Evolutionary conservation across 2,113 vertebrate genomes (phyloP).

Genomic region (Perca schrenkii): DNA sequence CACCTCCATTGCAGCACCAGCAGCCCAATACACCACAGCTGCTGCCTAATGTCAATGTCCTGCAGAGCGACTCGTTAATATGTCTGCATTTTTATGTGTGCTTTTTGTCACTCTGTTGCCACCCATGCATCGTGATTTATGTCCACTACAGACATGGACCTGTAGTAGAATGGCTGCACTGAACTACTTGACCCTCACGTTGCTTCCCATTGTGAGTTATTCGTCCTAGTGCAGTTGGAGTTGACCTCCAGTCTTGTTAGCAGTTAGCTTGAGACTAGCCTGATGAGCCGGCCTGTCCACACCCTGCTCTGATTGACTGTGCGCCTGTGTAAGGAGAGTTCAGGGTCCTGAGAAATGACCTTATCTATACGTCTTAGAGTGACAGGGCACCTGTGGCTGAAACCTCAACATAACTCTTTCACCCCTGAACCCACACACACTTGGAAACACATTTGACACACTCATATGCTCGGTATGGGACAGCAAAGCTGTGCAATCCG

Average conservation of each 20-base stretch:
- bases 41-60: slow-evolving; percentile 49
- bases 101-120: slow-evolving; percentile 4
- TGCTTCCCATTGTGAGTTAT: slow-evolving; percentile 30
- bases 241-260: slow-evolving; percentile 53
- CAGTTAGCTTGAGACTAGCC: slow-evolving; percentile 15
- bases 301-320: slow-evolving; percentile 49
- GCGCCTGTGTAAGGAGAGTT: slow-evolving; percentile 23
- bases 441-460: slow-evolving; percentile 23
- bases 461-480: slow-evolving; percentile 32
- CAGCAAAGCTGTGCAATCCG: slow-evolving; percentile 65
- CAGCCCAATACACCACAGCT: slow-evolving; percentile 36
- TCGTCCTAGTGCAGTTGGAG: neutral
- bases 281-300: slow-evolving; percentile 49
- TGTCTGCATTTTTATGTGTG: slow-evolving; percentile 21
- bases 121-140: slow-evolving; percentile 7
- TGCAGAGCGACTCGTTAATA: slow-evolving; percentile 28
- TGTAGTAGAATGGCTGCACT: neutral
- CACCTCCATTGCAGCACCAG: slow-evolving; percentile 19
- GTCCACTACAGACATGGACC: neutral
- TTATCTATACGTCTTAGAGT: slow-evolving; percentile 42
- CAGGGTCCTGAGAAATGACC: slow-evolving; percentile 54
- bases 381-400: slow-evolving; percentile 65
- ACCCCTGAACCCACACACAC: slow-evolving; percentile 33
- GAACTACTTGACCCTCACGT: neutral
- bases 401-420: slow-evolving; percentile 47